Evolutionary conservation across 2,797 vertebrate genomes (phyloP).

Genomic region (Otolemur crassicaudatus): DNA sequence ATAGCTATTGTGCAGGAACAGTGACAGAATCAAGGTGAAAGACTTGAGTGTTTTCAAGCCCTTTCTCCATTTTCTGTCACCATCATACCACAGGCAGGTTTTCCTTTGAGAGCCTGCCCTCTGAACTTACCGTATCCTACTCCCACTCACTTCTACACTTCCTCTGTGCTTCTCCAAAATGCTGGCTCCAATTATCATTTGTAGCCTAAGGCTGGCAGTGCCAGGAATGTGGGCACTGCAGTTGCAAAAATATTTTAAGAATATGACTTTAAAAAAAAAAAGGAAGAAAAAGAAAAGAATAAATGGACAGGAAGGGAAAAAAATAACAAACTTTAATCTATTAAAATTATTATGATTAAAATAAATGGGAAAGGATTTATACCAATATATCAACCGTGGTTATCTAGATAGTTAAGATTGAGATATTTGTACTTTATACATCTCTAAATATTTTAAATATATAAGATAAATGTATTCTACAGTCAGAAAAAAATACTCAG

Average conservation of each 20-base stretch:
- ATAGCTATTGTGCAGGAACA: neutral
- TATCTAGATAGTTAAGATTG: neutral
- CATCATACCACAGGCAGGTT: neutral
- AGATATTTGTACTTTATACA: neutral
- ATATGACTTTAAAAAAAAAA: neutral
- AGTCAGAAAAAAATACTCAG: neutral
- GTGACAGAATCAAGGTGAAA: neutral
- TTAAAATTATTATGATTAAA: neutral
- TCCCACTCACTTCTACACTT: neutral
- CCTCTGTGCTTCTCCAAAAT: neutral
- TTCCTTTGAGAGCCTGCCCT: neutral
- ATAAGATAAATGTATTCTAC: neutral
- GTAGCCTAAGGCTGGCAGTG: neutral
- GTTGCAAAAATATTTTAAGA: neutral
- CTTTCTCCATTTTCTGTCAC: neutral
- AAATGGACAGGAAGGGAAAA: neutral
- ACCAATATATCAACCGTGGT: neutral
- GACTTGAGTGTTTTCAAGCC: neutral
- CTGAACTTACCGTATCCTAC: neutral
- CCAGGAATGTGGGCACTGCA: neutral
- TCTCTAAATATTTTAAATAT: slow-evolving; percentile 43
- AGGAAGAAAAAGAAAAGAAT: neutral
- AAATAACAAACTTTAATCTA: neutral
- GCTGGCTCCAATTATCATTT: neutral
- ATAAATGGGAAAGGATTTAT: neutral